These are phyloP conservation scores for Spea hammondii DNA, from an alignment of 2,797 vertebrate species.

Conservation along the genomic window DNA sequence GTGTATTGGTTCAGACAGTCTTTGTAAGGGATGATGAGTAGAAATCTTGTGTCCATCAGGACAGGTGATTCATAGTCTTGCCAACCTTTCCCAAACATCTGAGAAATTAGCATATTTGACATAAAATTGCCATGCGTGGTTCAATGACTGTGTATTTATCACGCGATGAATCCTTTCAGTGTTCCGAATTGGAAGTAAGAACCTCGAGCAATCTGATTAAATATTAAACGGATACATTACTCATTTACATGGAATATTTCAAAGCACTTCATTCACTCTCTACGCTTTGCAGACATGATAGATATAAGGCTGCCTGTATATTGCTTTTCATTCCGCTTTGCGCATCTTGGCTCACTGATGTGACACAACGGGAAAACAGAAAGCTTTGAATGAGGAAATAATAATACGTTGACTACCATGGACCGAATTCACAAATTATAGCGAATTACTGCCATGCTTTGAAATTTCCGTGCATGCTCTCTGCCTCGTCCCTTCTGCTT, in stretches of 20 bases:
- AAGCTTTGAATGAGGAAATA: conserved; percentile 9
- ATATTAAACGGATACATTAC: not conserved
- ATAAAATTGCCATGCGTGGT: not conserved
- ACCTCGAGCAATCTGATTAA: not conserved
- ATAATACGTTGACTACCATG: not conserved
- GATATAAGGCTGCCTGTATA: conserved; percentile 7
- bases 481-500: conserved; percentile 6
- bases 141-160: conserved; percentile 10
- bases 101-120: too few relatives aligned
- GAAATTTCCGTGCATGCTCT: not conserved
- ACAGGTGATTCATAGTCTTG: too few relatives aligned
- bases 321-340: not conserved
- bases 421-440: not conserved
- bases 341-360: not conserved
- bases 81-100: too few relatives aligned
- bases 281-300: not conserved
- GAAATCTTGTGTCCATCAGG: too few relatives aligned
- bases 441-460: not conserved
- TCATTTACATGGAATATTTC: not conserved
- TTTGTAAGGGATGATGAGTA: too few relatives aligned
- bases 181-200: not conserved
- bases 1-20: too few relatives aligned
- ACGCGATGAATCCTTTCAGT: conserved; percentile 4
- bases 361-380: not conserved
- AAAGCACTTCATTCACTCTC: not conserved